phyloP scores from a whole-genome alignment of 2,797 vertebrate species.

The Sebastolobus altivelis region DNA sequence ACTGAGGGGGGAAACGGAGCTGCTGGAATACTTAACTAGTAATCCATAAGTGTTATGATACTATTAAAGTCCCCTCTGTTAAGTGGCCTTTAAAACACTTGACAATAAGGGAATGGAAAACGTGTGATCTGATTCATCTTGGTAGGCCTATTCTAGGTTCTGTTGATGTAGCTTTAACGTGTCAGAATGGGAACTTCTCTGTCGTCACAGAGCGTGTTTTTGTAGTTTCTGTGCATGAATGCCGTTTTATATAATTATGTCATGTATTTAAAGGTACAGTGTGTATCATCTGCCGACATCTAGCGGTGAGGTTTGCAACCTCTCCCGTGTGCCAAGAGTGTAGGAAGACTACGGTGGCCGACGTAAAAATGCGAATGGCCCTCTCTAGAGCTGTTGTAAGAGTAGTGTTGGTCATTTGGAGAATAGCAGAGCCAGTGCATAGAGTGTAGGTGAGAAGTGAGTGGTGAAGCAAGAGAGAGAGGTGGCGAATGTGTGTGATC shows the following conservation, averaged over 20 bases:
- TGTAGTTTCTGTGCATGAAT: background rate
- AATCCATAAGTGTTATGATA: constrained; percentile 71
- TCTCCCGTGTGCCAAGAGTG: too few species aligned
- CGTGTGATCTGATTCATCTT: constrained; percentile 43
- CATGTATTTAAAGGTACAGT: background rate
- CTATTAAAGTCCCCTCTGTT: constrained; percentile 61
- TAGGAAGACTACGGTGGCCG: too few species aligned
- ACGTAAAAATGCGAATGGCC: too few species aligned
- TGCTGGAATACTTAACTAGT: constrained; percentile 75
- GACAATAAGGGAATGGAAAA: constrained; percentile 56
- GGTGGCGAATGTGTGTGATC: too few species aligned
- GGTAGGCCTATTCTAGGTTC: background rate
- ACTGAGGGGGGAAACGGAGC: constrained; percentile 47
- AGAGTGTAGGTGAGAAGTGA: too few species aligned
- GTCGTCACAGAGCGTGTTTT: constrained; percentile 7
- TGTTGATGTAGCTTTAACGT: constrained; percentile 25
- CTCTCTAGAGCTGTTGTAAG: too few species aligned
- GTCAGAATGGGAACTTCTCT: constrained; percentile 3
- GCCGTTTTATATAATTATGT: background rate
- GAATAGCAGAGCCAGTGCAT: too few species aligned
- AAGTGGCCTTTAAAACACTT: constrained; percentile 68
- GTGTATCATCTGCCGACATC: too few species aligned
- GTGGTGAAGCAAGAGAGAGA: too few species aligned
- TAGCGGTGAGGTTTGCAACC: too few species aligned
- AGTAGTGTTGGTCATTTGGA: too few species aligned